Evolutionary conservation across 2,888 invertebrate genomes (phyloP), one percentile per base, ranked within the genome.

Genomic region (Phortica okadai): DNA sequence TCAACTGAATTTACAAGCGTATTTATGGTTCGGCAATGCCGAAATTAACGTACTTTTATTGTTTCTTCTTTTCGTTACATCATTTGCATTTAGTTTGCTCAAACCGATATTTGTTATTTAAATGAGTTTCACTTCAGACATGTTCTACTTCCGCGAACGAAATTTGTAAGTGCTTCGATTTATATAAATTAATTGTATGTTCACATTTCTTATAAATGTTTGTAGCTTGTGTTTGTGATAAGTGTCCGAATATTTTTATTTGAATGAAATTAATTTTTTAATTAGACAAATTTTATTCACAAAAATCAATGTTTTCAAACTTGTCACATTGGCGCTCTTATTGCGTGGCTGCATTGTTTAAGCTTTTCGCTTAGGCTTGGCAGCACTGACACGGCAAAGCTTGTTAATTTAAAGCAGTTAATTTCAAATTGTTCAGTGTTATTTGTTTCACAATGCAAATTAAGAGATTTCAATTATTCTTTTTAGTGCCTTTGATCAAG

Each of bases 341-440:
- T 75, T 64, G 16, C 73, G 16, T 3, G 69, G 54, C 10, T 11
- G 16, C 54, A 78, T 0, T 16, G 25, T 33, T 25, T 11, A 5
- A 75, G 45, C 42, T 64, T 72, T 4, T 44, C 58, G 25, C 77
- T 69, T n/a, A 78, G 3, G 8, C 62, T 62, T 62, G 62, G 62
- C 62, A 62, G 62, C 62, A 62, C 62, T 62, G 59, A 0, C 6
- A 21, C 33, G 33, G 33, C 33, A 62, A 5, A 2, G 62, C 58
- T 62, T 25, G 16, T 7, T 6, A n/a, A n/a, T n/a, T n/a, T n/a
- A 59, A 62, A 14, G 50, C 50, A 8, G 50, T 14, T 14, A 50
- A 50, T 50, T 14, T 11, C 2, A 8, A 50, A 50, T 33, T 33
- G 33, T 33, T 33, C 33, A 1, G 33, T 5, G 33, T 5, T 33